These are phyloP conservation scores for Penaeus vannamei DNA, from an alignment of 1,140 invertebrate genomes.

Conservation along the genomic window DNA sequence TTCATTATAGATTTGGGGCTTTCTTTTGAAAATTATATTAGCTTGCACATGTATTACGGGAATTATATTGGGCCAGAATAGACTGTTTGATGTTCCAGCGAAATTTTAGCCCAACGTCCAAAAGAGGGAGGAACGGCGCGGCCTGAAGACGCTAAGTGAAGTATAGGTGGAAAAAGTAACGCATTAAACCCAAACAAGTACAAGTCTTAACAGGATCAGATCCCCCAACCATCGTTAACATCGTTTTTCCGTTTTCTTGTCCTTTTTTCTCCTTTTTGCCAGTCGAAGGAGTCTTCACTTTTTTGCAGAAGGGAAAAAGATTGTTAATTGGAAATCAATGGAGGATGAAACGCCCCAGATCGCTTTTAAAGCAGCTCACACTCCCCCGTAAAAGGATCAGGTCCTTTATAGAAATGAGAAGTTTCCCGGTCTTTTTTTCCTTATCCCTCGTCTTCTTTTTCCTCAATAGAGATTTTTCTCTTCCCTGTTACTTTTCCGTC, in stretches of 20 bases:
- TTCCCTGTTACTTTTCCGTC: no score
- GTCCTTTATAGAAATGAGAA: slow-evolving; percentile 5
- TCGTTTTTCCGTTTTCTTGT: slow-evolving; percentile 14
- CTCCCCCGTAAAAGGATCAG: slow-evolving; percentile 28
- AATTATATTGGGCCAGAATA: no score
- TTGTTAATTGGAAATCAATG: slow-evolving; percentile 63
- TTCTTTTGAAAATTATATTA: background rate
- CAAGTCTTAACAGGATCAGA: background rate
- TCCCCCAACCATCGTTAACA: background rate
- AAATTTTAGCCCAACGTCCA: no score
- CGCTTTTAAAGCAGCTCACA: slow-evolving; percentile 34
- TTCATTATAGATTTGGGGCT: slow-evolving; percentile 52
- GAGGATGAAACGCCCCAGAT: slow-evolving; percentile 43
- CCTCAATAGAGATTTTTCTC: no score
- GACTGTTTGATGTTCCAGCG: no score
- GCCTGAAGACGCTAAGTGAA: no score
- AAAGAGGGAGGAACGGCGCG: no score
- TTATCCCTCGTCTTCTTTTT: background rate
- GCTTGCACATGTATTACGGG: no score
- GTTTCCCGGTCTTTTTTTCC: background rate
- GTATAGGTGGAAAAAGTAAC: no score
- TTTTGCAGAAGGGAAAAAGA: slow-evolving; percentile 4
- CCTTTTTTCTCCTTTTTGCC: background rate
- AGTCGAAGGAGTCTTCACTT: background rate
- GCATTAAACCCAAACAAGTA: no score